Evolutionary conservation across 2,888 invertebrate species (phyloP).

Genomic region (Nephrotoma appendiculata): DNA sequence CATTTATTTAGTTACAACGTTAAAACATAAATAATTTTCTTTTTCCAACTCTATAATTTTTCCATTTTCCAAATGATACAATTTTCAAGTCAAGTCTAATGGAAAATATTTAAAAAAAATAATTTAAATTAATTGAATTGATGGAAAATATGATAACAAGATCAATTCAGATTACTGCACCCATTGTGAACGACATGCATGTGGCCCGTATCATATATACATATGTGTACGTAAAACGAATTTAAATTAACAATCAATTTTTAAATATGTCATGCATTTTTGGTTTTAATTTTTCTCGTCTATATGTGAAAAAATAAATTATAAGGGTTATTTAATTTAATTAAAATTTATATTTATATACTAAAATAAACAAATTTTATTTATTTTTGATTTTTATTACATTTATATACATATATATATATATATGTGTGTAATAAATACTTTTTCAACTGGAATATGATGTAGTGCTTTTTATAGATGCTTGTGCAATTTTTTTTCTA

Average conservation of each 20-base stretch:
- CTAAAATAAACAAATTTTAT: not conserved
- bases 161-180: not conserved
- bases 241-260: not conserved
- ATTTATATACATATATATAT: too few species aligned
- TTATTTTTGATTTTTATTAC: not conserved
- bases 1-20: not conserved
- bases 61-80: not conserved
- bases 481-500: too few species aligned
- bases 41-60: not conserved
- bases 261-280: not conserved
- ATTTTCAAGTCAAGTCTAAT: not conserved
- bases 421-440: too few species aligned
- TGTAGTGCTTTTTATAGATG: too few species aligned
- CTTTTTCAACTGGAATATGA: too few species aligned
- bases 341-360: not conserved
- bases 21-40: not conserved
- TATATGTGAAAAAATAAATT: not conserved
- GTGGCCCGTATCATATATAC: not conserved
- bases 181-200: not conserved
- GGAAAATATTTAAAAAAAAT: not conserved
- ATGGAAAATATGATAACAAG: not conserved
- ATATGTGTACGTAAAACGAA: not conserved
- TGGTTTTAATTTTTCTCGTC: not conserved
- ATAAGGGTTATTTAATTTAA: not conserved
- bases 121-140: not conserved